Base-by-base conservation (phyloP, 1,140 invertebrate species). In the Listronotus bonariensis region DNA sequence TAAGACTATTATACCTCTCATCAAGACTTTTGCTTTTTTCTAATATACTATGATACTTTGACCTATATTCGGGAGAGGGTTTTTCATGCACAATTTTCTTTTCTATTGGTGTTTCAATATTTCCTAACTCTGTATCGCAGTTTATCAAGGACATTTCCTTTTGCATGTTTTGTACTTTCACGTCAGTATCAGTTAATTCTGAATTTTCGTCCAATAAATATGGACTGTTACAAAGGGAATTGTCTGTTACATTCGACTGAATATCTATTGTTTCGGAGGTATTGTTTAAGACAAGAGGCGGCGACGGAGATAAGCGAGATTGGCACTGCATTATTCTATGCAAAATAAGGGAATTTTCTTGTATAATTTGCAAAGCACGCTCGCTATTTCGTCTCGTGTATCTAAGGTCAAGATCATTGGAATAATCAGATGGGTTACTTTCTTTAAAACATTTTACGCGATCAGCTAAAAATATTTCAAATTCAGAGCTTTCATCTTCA, bases 341-440 rank as follows among this genome's bases (percentile, higher is more conserved):
- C 17, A 93, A 78, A 73, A 92, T 92, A 76, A 89, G 86, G 11
- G 89, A 90, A 76, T 92, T 93, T 80, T 92, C 89, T 79, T 89
- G 85, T 66, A 92, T 90, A 59, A 89, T 91, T 79, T 90, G 86
- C 65, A 92, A 78, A 15, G 89, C 89, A 62, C 87, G 79, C 76
- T 89, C 87, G 73, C 85, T 90, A 66, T 86, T 87, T 77, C 84
- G 86, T 69, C 87, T 80, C 8, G 81, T 75, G 31, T 56, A 61
- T 48, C 51, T 67, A 2, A 10, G 1, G 10, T 48, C 45, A 6
- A 20, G 6, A 6, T 60, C 57, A 17, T 26, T 51, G 3, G 42
- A 40, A 38, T 10, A 11, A 9, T 49, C 43, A n/a, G 26, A 36
- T 14, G 6, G 38, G 14, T 11, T 11, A 15, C 52, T 36, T 69